Evolutionary conservation across 2,797 vertebrate species (phyloP), one percentile per base, ranked within the genome.

Genomic region (Lepilemur ruficaudatus): DNA sequence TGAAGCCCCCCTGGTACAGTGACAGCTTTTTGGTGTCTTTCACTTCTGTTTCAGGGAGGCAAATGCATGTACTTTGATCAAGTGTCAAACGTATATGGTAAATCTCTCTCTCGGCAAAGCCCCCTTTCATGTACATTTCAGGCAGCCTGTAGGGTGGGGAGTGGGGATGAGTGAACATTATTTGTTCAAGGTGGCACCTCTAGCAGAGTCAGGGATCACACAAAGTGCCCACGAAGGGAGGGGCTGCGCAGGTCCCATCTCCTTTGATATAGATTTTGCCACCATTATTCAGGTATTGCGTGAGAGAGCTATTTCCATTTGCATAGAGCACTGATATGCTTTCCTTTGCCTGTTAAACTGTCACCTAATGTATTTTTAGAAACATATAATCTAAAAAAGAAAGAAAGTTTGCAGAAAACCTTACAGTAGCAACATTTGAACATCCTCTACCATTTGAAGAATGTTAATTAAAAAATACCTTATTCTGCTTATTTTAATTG

Each of bases 301-400:
- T 13, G 95, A 95, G 72, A 46, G 91, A 97, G 98, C 92, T 93
- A 97, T 98, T 97, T 96, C 97, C 98, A 96, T 93, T 91, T 96
- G 93, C 95, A 93, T 67, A 80, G 96, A 98, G 94, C 89, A 70
- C 46, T 50, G 6, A 1, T 73, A 13, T 48, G 96, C 95, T 88
- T 96, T 50, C 10, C 35, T 46, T 92, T 20, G 96, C 96, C 93
- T 80, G 93, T 94, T 96, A 90, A 92, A 90, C 65, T 97, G 97
- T 97, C 98, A 98, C 25, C 91, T 84, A 93, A 78, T 28, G 35
- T 97, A 96, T 91, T 81, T 97, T 97, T 95, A 97, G 97, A 98
- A 98, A 28, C 52, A 93, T 48, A 22, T 96, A 97, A 96, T 95
- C 89, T 72, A 25, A 38, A 76, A 63, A 30, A 93, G 88, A 78